Percentiles rank a stretch among this genome's conserved stretches.
Evolutionary conservation across 2,888 invertebrate species (phyloP).

Genomic region (Phengaris arion): DNA sequence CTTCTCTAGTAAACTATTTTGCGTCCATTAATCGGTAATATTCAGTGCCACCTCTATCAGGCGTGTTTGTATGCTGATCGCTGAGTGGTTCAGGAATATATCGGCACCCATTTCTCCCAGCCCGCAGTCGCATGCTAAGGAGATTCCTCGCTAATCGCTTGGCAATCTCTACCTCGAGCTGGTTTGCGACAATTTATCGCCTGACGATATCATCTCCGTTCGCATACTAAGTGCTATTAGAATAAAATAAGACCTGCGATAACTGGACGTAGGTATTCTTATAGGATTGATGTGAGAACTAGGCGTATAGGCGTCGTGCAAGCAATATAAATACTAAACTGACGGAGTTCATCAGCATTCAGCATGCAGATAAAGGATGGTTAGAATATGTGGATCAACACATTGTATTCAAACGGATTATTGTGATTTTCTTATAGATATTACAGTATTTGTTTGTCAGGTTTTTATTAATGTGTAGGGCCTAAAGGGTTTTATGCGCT

Average conservation of each 20-base stretch:
- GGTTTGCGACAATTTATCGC: conserved; percentile 26
- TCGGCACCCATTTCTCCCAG: conserved; percentile 4
- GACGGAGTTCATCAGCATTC: conserved; percentile 9
- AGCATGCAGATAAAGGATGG: not conserved
- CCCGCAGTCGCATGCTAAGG: conserved; percentile 22
- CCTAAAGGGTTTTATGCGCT: too few relatives aligned
- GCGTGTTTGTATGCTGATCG: not conserved
- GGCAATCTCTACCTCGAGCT: conserved; percentile 33
- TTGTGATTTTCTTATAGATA: not conserved
- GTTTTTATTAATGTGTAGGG: too few relatives aligned
- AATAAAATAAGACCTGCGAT: conserved; percentile 9
- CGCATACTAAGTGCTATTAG: conserved; percentile 26
- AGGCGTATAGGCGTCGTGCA: not conserved
- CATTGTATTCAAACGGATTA: not conserved
- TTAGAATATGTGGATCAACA: not conserved
- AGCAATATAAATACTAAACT: conserved; percentile 7
- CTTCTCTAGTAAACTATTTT: too few relatives aligned
- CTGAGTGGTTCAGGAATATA: not conserved
- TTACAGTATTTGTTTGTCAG: too few relatives aligned
- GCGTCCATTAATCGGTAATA: too few relatives aligned
- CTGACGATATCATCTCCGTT: conserved; percentile 24
- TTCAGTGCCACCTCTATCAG: not conserved
- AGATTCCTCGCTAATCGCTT: conserved; percentile 32
- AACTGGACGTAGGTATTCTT: conserved; percentile 16
- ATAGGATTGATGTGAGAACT: conserved; percentile 24